phyloP scores from a whole-genome alignment of 2,797 vertebrate species.

The Pangasius larnaudii region DNA sequence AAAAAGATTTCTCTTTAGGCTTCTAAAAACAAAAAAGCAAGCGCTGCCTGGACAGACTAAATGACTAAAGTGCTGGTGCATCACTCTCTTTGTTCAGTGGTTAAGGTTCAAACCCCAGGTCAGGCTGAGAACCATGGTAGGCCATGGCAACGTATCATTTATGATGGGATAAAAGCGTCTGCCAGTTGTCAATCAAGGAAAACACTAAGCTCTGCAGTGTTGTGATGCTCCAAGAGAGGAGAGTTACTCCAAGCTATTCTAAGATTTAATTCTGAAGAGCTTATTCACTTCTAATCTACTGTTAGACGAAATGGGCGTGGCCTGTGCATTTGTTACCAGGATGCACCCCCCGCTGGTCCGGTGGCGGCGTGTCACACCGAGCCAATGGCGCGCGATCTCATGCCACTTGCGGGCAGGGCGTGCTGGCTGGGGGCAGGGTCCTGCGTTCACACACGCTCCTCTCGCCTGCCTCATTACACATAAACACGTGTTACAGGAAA shows the following conservation, averaged over 20 bases:
- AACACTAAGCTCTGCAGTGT: conserved; percentile 16
- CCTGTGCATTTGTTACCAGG: conserved; percentile 76
- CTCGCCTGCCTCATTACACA: conserved; percentile 74
- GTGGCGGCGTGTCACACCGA: conserved; percentile 74
- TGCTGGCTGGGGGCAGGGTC: conserved; percentile 69
- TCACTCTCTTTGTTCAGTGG: neutral
- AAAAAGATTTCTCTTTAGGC: neutral
- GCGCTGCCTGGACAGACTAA: neutral
- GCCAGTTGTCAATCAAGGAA: neutral
- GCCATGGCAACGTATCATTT: neutral
- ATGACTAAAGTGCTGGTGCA: neutral
- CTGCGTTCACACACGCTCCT: conserved; percentile 66
- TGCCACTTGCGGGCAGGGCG: conserved; percentile 78
- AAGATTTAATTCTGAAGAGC: neutral
- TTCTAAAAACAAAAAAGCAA: neutral
- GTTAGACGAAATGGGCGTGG: conserved; percentile 24
- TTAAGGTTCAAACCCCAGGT: neutral
- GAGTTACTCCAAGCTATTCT: neutral
- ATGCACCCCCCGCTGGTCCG: conserved; percentile 76
- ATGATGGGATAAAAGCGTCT: neutral
- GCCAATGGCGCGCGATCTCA: conserved; percentile 80
- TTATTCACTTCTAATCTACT: conserved; percentile 2
- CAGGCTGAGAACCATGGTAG: neutral
- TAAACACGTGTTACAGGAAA: conserved; percentile 69
- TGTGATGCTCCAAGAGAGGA: neutral